These are phyloP conservation scores for Marisa cornuarietis DNA, from an alignment of 1,140 invertebrate species.

Conservation along the genomic window DNA sequence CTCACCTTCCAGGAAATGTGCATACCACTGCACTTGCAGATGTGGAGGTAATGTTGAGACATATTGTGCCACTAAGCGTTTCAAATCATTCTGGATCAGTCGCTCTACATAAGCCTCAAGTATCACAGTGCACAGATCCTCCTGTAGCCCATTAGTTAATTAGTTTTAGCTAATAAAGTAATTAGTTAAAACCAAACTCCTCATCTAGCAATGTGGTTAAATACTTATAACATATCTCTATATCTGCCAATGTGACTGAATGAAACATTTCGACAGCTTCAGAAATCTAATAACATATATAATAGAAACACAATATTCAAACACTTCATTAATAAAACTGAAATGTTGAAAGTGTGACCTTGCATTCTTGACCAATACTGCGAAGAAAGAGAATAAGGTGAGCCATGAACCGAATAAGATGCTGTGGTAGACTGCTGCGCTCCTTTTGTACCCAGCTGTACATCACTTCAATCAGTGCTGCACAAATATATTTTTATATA, in stretches of 20 bases:
- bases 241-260: background rate
- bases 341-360: conserved; percentile 39
- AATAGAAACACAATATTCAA: background rate
- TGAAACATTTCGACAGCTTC: background rate
- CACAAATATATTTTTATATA: background rate
- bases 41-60: conserved; percentile 77
- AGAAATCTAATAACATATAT: background rate
- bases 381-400: conserved; percentile 87
- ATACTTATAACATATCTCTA: no score
- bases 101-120: conserved; percentile 77
- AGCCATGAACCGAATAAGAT: conserved; percentile 81
- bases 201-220: no score
- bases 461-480: conserved; percentile 72
- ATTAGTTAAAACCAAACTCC: no score
- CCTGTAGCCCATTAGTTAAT: conserved; percentile 58
- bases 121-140: conserved; percentile 78
- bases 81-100: conserved; percentile 76
- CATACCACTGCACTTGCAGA: conserved; percentile 81
- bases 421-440: conserved; percentile 48
- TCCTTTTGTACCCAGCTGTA: conserved; percentile 62
- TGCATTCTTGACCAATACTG: conserved; percentile 73
- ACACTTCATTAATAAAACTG: background rate
- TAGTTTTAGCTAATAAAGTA: no score
- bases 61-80: conserved; percentile 85
- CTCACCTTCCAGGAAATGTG: conserved; percentile 77